A percentile compares a stretch with the other conserved stretches of the same genome.
Evolutionary conservation across 2,888 invertebrate species (phyloP).

Genomic region (Cosmia trapezina): DNA sequence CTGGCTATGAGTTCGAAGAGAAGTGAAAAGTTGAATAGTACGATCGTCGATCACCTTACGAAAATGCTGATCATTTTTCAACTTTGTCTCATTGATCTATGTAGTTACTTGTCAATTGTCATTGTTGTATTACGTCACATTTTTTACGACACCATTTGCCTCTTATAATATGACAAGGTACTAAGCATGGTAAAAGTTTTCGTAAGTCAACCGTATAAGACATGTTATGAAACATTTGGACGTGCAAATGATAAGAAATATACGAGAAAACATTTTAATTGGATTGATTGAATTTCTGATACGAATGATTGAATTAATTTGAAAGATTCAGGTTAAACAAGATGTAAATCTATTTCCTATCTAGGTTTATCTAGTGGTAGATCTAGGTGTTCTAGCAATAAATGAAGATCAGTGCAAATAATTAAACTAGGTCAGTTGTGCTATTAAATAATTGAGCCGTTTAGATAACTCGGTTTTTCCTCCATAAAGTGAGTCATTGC

Average conservation of each 20-base stretch:
- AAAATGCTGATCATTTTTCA: not conserved
- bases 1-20: constrained; percentile 50
- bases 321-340: constrained; percentile 22
- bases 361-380: constrained; percentile 16
- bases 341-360: constrained; percentile 16
- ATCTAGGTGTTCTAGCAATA: constrained; percentile 24
- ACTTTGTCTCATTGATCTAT: not conserved
- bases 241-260: constrained; percentile 2
- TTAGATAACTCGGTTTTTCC: constrained; percentile 36
- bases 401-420: constrained; percentile 23
- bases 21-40: constrained; percentile 57
- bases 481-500: constrained; percentile 19
- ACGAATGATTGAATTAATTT: constrained; percentile 11
- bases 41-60: not conserved
- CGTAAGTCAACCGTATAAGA: not conserved
- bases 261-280: not conserved
- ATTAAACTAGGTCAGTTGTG: constrained; percentile 41
- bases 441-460: constrained; percentile 34
- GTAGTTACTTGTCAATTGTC: not conserved
- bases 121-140: not conserved
- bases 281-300: not conserved
- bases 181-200: not conserved
- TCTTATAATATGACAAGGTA: not conserved
- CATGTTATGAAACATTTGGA: constrained; percentile 27
- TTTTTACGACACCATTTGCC: not conserved